These are phyloP conservation scores for Seira musarum DNA, from an alignment of 2,888 invertebrate species.

Conservation along the genomic window DNA sequence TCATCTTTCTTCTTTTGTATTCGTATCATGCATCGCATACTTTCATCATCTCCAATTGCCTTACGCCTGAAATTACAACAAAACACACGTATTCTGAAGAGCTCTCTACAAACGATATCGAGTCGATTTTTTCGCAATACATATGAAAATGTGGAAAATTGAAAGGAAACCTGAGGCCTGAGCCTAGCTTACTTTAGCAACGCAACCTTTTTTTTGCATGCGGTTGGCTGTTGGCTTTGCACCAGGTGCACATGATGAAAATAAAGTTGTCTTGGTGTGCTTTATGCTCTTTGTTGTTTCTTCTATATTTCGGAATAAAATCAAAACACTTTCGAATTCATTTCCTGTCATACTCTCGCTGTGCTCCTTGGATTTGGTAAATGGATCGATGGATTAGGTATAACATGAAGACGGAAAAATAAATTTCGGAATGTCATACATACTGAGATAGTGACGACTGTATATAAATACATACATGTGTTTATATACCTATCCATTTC, in stretches of 20 bases:
- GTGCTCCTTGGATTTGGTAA: background rate
- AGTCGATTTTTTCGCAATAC: too few relatives aligned
- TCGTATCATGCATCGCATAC: background rate
- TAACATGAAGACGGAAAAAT: background rate
- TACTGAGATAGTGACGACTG: background rate
- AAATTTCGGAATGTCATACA: background rate
- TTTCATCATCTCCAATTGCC: slow-evolving; percentile 8
- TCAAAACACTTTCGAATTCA: slow-evolving; percentile 11
- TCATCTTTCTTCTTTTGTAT: background rate
- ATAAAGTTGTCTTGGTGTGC: background rate
- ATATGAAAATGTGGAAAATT: too few relatives aligned
- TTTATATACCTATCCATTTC: too few relatives aligned
- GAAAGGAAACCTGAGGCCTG: background rate
- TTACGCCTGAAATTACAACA: background rate
- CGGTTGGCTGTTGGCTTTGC: too few relatives aligned
- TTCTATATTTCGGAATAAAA: background rate
- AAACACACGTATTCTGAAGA: background rate
- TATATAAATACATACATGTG: too few relatives aligned
- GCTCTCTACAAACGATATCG: too few relatives aligned
- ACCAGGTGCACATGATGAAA: background rate
- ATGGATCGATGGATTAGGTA: slow-evolving; percentile 15
- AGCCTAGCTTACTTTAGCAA: too few relatives aligned
- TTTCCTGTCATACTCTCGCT: background rate
- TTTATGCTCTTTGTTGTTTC: background rate
- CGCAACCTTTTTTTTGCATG: background rate